Evolutionary conservation across 2,888 invertebrate genomes (phyloP), one percentile per base, ranked within the genome.

Genomic region (Tridacna gigas): DNA sequence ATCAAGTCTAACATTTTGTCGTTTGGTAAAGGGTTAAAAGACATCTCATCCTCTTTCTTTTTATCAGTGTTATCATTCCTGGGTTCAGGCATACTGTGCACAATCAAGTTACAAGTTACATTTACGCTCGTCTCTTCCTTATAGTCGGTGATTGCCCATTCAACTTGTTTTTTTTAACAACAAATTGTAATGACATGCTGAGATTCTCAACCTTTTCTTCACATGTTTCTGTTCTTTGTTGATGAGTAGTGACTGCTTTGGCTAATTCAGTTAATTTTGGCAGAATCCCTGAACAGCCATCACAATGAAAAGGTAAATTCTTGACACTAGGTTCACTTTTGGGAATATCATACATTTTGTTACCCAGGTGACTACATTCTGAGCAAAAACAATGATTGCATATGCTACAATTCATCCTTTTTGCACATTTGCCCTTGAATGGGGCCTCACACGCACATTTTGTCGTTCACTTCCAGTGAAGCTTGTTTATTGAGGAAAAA

Each of bases 371-470:
- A 22, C 73, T 63, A 51, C 79, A 79, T 28, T 63, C 73, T 61
- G 73, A 47, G 65, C 79, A 79, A 73, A 79, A 79, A 73, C 79
- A 79, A 45, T 73, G 13, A 63, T n/a, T 63, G 47, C 73, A 79
- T 5, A 79, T 48, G 15, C 28, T 71, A n/a, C 73, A 73, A 48
- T 48, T 48, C 51, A 73, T 20, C 4, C 22, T 22, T 37, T 22
- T 12, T 51, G 15, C 22, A 73, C 22, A 25, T 25, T 73, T 73
- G n/a, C n/a, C n/a, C n/a, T n/a, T n/a, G n/a, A n/a, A n/a, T n/a
- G n/a, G n/a, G n/a, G n/a, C n/a, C n/a, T n/a, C n/a, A n/a, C n/a
- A n/a, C n/a, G n/a, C n/a, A n/a, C n/a, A n/a, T n/a, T n/a, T n/a
- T n/a, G n/a, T n/a, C n/a, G n/a, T n/a, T n/a, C n/a, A n/a, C n/a